Base-by-base conservation (phyloP, 1,140 invertebrate species). In the Diuraphis noxia region DNA sequence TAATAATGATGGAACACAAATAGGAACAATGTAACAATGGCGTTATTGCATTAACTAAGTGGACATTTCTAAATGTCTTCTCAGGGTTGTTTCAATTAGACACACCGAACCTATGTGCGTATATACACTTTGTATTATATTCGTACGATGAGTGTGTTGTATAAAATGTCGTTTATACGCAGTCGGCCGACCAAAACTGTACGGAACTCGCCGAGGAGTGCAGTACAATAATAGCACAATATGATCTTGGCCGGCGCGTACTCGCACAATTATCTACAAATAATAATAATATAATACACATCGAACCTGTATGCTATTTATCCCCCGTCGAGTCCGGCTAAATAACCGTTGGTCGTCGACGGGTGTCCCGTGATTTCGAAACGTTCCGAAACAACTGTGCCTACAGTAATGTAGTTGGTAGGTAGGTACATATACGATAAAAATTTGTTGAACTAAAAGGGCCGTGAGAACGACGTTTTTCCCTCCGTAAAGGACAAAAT, bases 51-150 rank as follows among this genome's bases (percentile, higher is more conserved):
- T 91, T 81, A 91, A 81, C 89, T 82, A 82, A 91, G 77, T 91
- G 89, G 77, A 81, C 72, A 52, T 91, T 82, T 91, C 77, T 82
- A 91, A 91, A 91, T 82, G 77, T 49, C 89, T 91, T 82, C 43
- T 82, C 89, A 82, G 89, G 89, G 89, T 82, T 91, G 89, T 91
- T 91, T 91, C 89, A 91, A 91, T 91, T 91, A 91, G 43, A 38
- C 41, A n/a, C 56, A 5, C 21, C 21, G 36, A 21, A 36, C 34
- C 36, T 79, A 23, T 38, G 23, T 17, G 23, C 23, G 19, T 7
- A 6, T 7, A 21, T 23, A 49, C 2, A 49, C 19, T 6, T 49
- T 21, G 79, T 38, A 25, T 38, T 19, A 85, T 43, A n/a, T 30
- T 46, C 19, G 41, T 41, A 3, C 30, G 19, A 49, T n/a, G 19